Conservation (phyloP, 2,888 invertebrate species). For the Platycheirus albimanus region DNA sequence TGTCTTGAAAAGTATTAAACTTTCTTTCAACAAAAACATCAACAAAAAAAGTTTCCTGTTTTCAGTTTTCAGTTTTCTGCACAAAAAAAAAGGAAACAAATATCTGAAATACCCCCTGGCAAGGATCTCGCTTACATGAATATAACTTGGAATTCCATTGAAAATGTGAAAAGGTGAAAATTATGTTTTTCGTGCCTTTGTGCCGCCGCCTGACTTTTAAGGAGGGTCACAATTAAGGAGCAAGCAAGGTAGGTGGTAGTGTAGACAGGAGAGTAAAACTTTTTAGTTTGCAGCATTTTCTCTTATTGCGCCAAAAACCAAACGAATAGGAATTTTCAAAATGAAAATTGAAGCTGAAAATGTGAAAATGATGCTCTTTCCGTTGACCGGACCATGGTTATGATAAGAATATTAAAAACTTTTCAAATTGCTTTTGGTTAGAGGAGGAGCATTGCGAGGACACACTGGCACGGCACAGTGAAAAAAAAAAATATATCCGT, state of each 20-base stretch:
- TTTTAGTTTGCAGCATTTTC: slow-evolving; percentile 17
- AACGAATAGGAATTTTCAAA: slow-evolving; percentile 18
- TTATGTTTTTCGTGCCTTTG: slow-evolving; percentile 22
- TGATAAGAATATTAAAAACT: slow-evolving; percentile 59
- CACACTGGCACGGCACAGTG: background rate
- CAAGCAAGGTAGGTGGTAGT: background rate
- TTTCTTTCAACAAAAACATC: slow-evolving; percentile 2
- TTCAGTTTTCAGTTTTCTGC: no score
- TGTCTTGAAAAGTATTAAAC: slow-evolving; percentile 15
- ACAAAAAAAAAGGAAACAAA: background rate
- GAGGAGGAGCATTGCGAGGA: background rate
- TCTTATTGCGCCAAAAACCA: slow-evolving; percentile 4
- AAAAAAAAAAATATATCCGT: slow-evolving; percentile 18
- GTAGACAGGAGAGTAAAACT: no score
- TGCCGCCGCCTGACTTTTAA: background rate
- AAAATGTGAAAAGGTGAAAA: slow-evolving; percentile 31
- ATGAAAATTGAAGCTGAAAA: slow-evolving; percentile 37
- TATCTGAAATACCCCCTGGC: background rate
- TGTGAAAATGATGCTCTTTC: slow-evolving; percentile 35
- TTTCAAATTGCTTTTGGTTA: slow-evolving; percentile 13
- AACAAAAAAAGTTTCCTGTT: slow-evolving; percentile 9
- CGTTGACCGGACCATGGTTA: slow-evolving; percentile 9
- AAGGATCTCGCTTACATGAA: slow-evolving; percentile 10
- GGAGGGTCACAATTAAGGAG: background rate
- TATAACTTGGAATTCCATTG: slow-evolving; percentile 28